Evolutionary conservation across 1,140 invertebrate genomes (phyloP).

Genomic region (Halictus rubicundus): DNA sequence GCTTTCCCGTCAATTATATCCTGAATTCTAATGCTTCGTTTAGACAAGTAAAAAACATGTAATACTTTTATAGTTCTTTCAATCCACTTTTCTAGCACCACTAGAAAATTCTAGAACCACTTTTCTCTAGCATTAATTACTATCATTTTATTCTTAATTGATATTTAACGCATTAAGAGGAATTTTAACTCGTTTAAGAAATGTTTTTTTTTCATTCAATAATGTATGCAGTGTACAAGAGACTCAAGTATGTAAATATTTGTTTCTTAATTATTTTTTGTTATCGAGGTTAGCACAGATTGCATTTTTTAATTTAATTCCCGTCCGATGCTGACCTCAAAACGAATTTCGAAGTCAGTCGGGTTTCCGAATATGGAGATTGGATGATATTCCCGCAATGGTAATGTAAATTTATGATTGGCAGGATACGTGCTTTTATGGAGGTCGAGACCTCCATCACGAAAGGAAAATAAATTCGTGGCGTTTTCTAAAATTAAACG

Average conservation of each 20-base stretch:
- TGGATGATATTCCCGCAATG: neutral
- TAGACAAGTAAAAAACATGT: too few species aligned
- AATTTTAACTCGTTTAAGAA: neutral
- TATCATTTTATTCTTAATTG: too few species aligned
- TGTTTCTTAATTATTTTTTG: neutral
- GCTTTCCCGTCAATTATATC: too few species aligned
- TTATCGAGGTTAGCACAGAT: neutral
- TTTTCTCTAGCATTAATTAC: too few species aligned
- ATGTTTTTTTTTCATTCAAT: neutral
- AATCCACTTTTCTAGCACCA: too few species aligned
- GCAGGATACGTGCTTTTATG: constrained; percentile 3
- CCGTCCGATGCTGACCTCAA: neutral
- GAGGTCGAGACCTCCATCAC: constrained; percentile 27
- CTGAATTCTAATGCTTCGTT: too few species aligned
- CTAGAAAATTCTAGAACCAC: too few species aligned
- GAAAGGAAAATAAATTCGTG: constrained; percentile 32
- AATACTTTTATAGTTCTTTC: too few species aligned
- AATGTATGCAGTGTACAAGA: too few species aligned
- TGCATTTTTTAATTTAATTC: neutral
- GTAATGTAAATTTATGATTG: constrained; percentile 30
- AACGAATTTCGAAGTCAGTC: neutral
- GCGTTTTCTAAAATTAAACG: constrained; percentile 21
- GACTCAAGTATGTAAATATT: neutral
- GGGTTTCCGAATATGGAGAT: constrained; percentile 11
- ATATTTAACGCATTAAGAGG: too few species aligned